Base-by-base conservation (phyloP, 2,113 vertebrate species). In the Xerus inauris region DNA sequence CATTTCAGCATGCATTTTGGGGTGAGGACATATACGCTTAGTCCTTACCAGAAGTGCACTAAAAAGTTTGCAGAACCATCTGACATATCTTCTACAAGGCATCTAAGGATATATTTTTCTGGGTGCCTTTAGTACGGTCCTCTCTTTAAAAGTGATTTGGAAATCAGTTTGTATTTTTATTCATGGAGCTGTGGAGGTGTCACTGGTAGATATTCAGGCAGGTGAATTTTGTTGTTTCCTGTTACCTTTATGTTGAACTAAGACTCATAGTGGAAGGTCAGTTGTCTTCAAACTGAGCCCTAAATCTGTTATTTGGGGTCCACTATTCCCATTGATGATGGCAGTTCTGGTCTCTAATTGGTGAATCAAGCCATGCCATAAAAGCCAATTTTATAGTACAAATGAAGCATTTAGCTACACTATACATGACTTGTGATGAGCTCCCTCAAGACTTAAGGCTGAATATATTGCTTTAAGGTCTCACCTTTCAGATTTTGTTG, bases 291-390 rank as follows among this genome's bases (percentile, higher is more conserved):
- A 38, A 38, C 67, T 49, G 14, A 75, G 9, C 45, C 72, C 45
- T 28, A 51, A 88, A 13, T 35, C 40, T 88, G 72, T 91, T 40
- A 54, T 59, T 65, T 62, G 62, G 87, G 69, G 54, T 62, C 94
- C 59, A 8, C 3, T 30, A 0, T 77, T 77, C 35, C 54, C 71
- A 3, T 28, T 57, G 64, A 69, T 65, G 45, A 85, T 65, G 64
- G 24, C 24, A 57, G 38, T 80, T 97, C 42, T 91, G 75, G 7
- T 38, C 82, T 97, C 40, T 95, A 73, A 94, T 92, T 87, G 94
- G 45, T 94, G 92, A 92, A 77, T 81, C 38, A n/a, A 77, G 65
- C 12, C 80, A 54, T 94, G 96, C 87, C 80, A 32, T 77, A 42
- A 57, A 94, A 45, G 38, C 59, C 71, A 22, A 7, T 94, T 47